Conservation (phyloP, 2,888 invertebrate genomes). For the Netelia inedita region DNA sequence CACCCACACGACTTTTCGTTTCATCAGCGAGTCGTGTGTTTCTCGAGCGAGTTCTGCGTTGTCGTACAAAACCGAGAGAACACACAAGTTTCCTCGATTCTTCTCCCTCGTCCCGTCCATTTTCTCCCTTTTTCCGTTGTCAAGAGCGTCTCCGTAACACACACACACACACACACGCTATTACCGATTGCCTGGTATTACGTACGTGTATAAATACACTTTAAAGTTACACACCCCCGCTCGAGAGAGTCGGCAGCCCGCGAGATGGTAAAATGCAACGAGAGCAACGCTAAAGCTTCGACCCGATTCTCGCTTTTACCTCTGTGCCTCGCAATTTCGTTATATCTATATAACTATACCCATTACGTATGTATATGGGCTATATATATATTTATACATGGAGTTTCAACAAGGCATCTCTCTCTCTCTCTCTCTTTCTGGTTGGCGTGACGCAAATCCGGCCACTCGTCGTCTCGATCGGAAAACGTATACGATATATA, state of each 20-base stretch:
- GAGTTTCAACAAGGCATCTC: conserved; percentile 63
- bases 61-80: too few species aligned
- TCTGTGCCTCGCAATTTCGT: not conserved
- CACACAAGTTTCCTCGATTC: too few species aligned
- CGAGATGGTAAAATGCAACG: conserved; percentile 39
- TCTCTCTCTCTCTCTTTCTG: conserved; percentile 1
- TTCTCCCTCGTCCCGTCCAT: not conserved
- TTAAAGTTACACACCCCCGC: conserved; percentile 61
- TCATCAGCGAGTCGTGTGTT: too few species aligned
- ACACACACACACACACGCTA: not conserved
- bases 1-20: too few species aligned
- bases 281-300: conserved; percentile 42
- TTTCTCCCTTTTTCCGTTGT: conserved; percentile 4
- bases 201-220: conserved; percentile 63
- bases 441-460: conserved; percentile 71
- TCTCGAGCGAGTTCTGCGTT: too few species aligned
- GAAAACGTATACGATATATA: conserved; percentile 12
- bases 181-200: conserved; percentile 32
- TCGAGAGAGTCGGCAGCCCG: not conserved
- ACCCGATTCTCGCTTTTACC: conserved; percentile 57
- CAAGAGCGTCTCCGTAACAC: not conserved
- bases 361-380: conserved; percentile 28
- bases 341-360: not conserved
- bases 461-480: conserved; percentile 66
- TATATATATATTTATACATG: conserved; percentile 52